Percentiles rank a stretch among this genome's conserved stretches.
Evolutionary conservation across 2,888 invertebrate species (phyloP).

Genomic region (Drosophila buzzatii): DNA sequence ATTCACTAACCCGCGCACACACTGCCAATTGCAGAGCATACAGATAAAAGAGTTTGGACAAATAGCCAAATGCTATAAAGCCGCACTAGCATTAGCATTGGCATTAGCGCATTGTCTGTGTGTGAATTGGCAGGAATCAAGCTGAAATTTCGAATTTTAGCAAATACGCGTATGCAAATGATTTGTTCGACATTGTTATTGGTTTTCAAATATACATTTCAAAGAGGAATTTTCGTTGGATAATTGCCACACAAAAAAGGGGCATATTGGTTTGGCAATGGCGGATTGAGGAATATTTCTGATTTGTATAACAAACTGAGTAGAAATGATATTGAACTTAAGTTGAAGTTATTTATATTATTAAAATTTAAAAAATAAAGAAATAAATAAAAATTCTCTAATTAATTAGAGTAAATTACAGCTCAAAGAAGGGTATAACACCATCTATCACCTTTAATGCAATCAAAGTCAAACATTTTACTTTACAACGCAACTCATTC

Average conservation of each 20-base stretch:
- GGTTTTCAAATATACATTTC: not conserved
- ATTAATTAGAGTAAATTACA: not conserved
- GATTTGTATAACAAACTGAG: not conserved
- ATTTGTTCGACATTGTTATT: constrained; percentile 22
- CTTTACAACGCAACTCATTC: not conserved
- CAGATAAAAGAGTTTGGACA: constrained; percentile 41
- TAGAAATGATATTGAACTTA: not conserved
- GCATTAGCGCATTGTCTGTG: constrained; percentile 46
- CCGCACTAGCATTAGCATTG: constrained; percentile 54
- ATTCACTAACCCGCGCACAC: constrained; percentile 5
- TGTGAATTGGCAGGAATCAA: constrained; percentile 37
- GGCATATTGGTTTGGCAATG: not conserved
- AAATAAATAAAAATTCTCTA: not conserved
- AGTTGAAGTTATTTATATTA: too few relatives aligned
- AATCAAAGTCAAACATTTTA: not conserved
- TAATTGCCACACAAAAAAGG: not conserved
- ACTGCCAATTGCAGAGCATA: constrained; percentile 27
- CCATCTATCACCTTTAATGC: not conserved
- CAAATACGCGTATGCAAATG: constrained; percentile 72
- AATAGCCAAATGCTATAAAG: constrained; percentile 60
- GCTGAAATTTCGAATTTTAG: constrained; percentile 57
- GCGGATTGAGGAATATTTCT: not conserved
- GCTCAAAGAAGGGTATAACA: not conserved
- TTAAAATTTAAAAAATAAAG: not conserved
- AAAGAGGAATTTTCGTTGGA: not conserved